These are phyloP conservation scores for Brachyopa scutellaris DNA, from an alignment of 2,888 invertebrate species.

Conservation along the genomic window DNA sequence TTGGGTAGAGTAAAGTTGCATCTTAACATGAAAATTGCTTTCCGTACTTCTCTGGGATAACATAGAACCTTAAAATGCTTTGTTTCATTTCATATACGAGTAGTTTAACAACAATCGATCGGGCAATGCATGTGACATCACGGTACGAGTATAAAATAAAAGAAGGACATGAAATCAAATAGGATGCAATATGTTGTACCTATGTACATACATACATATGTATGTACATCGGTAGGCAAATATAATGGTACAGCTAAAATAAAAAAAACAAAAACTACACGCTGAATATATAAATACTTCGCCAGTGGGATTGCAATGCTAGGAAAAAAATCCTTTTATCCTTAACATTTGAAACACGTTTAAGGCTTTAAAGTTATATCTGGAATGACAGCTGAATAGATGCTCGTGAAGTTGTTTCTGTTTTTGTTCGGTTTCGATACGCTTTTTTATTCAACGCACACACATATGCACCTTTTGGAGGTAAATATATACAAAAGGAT, in stretches of 20 bases:
- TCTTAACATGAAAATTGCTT: constrained; percentile 30
- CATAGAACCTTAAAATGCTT: constrained; percentile 42
- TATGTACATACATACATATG: neutral
- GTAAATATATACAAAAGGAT: too few relatives aligned
- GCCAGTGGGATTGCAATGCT: neutral
- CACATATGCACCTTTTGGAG: constrained; percentile 5
- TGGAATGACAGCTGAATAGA: constrained; percentile 27
- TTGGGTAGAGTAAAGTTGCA: neutral
- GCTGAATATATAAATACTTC: constrained; percentile 3
- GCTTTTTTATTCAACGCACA: constrained; percentile 8
- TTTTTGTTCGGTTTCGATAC: constrained; percentile 5
- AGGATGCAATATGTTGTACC: constrained; percentile 54
- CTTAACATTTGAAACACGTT: constrained; percentile 34
- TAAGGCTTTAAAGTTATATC: constrained; percentile 35
- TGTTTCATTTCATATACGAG: neutral
- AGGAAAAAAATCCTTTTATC: constrained; percentile 24
- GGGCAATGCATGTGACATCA: constrained; percentile 25
- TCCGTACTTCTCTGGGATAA: constrained; percentile 7
- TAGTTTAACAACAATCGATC: constrained; percentile 41
- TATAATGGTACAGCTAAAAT: constrained; percentile 16
- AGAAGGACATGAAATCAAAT: neutral
- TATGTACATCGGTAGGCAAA: too few relatives aligned
- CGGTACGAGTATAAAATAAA: constrained; percentile 13
- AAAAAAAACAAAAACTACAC: neutral
- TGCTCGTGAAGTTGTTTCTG: constrained; percentile 3